phyloP scores from a whole-genome alignment of 2,113 vertebrate species.

The Melanotaenia duboulayi region DNA sequence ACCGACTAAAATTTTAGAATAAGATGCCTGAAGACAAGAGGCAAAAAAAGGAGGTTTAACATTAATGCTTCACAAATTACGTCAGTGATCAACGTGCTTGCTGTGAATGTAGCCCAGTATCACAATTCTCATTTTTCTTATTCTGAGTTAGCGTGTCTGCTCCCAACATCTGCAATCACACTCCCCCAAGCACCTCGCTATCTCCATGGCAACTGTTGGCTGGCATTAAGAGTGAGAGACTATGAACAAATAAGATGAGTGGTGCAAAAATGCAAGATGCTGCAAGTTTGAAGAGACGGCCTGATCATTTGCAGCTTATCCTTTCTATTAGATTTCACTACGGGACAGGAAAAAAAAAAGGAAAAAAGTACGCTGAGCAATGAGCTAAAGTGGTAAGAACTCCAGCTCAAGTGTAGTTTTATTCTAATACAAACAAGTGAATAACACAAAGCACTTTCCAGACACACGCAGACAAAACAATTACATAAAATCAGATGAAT shows the following conservation, averaged over 20 bases:
- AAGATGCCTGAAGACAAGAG: neutral
- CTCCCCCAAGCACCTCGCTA: conserved; percentile 65
- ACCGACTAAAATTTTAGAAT: neutral
- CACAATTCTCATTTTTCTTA: conserved; percentile 45
- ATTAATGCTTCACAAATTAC: neutral
- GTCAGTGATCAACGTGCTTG: neutral
- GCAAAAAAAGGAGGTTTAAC: neutral
- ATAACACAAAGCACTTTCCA: too few relatives aligned
- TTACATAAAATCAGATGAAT: neutral
- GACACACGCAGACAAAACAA: neutral
- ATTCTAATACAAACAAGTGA: neutral
- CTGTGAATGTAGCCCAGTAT: conserved; percentile 27
- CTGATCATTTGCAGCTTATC: neutral
- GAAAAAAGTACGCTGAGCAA: neutral
- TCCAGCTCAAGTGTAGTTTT: conserved; percentile 4
- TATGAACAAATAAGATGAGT: conserved; percentile 43
- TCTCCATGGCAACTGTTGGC: conserved; percentile 78
- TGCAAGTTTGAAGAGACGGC: conserved; percentile 18
- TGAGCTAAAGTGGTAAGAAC: neutral
- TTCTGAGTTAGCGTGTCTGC: conserved; percentile 48
- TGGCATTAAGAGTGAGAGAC: conserved; percentile 58
- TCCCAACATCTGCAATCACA: conserved; percentile 72
- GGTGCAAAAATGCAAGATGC: conserved; percentile 45
- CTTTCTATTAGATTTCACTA: conserved; percentile 3
- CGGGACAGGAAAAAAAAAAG: neutral